Conservation (phyloP, 1,140 invertebrate species). For the Hestina assimilis region DNA sequence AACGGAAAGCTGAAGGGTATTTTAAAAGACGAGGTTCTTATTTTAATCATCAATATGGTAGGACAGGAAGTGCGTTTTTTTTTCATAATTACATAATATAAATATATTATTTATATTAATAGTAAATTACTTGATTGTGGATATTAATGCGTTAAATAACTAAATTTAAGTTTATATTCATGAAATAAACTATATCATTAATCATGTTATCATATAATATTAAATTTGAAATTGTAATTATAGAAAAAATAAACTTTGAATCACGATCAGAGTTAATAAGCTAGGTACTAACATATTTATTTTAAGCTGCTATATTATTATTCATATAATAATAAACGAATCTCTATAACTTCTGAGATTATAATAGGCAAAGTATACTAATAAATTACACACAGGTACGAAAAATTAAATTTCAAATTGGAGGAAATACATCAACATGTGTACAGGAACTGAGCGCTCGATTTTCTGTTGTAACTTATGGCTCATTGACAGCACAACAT, state of each 20-base stretch:
- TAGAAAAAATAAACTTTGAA: too few species aligned
- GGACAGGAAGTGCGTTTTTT: constrained; percentile 36
- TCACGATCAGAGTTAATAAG: too few species aligned
- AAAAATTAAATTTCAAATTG: constrained; percentile 63
- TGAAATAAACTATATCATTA: too few species aligned
- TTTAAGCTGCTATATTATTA: too few species aligned
- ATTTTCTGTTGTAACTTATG: constrained; percentile 50
- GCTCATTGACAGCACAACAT: constrained; percentile 15
- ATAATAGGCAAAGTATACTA: background rate
- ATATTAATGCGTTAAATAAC: too few species aligned
- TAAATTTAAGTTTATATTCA: too few species aligned
- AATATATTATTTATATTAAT: too few species aligned
- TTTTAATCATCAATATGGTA: constrained; percentile 38
- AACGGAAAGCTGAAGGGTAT: constrained; percentile 58
- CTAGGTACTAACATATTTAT: too few species aligned
- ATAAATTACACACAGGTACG: constrained; percentile 37
- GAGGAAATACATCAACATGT: constrained; percentile 33
- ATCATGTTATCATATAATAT: too few species aligned
- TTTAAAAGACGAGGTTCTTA: constrained; percentile 59
- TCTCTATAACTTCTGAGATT: background rate
- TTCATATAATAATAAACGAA: too few species aligned
- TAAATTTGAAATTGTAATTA: too few species aligned
- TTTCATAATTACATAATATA: background rate
- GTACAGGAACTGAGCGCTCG: constrained; percentile 38
- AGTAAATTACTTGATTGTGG: too few species aligned